These are phyloP conservation scores for Malurus splendens DNA, from an alignment of 2,797 vertebrate species.

Conservation along the genomic window DNA sequence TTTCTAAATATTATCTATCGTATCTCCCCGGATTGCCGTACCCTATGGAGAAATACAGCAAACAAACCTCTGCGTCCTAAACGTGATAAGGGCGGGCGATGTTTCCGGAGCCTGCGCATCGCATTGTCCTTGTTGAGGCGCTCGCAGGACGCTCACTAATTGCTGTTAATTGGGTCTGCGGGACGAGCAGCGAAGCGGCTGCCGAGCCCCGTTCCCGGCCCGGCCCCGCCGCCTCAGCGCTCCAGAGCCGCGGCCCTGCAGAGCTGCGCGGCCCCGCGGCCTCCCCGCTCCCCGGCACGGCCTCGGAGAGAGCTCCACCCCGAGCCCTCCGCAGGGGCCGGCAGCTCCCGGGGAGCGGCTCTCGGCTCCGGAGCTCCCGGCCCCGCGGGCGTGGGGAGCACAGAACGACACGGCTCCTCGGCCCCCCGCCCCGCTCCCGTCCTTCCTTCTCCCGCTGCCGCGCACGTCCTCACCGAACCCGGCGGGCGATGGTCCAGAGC, in stretches of 20 bases:
- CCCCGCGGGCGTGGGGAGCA: background rate
- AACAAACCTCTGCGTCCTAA: background rate
- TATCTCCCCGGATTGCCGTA: fast-evolving
- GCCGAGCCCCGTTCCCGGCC: background rate
- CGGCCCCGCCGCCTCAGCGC: background rate
- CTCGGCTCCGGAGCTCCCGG: no score
- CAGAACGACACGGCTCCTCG: no score
- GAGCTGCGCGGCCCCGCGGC: background rate
- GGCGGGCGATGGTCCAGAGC: fast-evolving
- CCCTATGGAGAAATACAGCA: fast-evolving
- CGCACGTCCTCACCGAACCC: background rate
- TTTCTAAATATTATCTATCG: background rate
- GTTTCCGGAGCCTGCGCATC: background rate
- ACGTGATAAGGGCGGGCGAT: background rate
- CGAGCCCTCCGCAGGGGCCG: background rate
- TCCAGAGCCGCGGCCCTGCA: background rate
- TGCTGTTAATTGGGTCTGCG: fast-evolving
- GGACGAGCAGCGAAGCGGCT: fast-evolving
- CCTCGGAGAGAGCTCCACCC: background rate
- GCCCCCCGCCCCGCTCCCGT: background rate
- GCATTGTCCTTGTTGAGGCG: background rate
- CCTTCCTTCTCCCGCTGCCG: background rate
- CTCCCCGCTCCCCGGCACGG: background rate
- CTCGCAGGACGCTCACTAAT: background rate
- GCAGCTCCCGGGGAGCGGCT: background rate